Evolutionary conservation across 53 echinoderm and acorn worm species (phyloP).

Genomic region (Paelopatides confundens): DNA sequence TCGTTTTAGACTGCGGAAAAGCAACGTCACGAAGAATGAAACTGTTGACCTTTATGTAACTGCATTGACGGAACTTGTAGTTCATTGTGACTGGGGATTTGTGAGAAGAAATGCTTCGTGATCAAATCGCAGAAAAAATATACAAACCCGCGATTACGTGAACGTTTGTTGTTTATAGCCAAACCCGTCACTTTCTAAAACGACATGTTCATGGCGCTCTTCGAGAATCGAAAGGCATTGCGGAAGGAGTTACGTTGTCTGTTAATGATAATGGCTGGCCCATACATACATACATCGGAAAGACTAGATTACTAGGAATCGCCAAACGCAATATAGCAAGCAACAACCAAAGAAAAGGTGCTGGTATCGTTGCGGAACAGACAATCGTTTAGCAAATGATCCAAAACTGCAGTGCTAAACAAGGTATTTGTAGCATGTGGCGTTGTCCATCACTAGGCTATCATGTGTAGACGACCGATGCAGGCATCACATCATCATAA

Average conservation of each 20-base stretch:
- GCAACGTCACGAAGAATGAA: constrained; percentile 49
- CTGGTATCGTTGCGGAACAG: constrained; percentile 58
- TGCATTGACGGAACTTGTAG: constrained; percentile 49
- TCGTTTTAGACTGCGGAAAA: constrained; percentile 54
- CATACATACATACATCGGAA: background rate
- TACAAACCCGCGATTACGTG: constrained; percentile 18
- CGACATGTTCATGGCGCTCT: background rate
- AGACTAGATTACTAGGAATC: no score
- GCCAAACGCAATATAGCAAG: no score
- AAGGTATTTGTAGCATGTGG: constrained; percentile 39
- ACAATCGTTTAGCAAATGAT: constrained; percentile 52
- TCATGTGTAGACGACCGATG: constrained; percentile 1
- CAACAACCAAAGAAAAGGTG: background rate
- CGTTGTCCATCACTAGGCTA: constrained; percentile 11
- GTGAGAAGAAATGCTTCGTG: constrained; percentile 59
- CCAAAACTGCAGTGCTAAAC: constrained; percentile 42
- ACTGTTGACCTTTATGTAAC: constrained; percentile 45
- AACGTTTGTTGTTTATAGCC: background rate
- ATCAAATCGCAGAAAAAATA: constrained; percentile 62
- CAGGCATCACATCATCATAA: background rate
- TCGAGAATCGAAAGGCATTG: background rate
- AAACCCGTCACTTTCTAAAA: background rate
- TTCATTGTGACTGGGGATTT: constrained; percentile 64
- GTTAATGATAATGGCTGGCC: no score
- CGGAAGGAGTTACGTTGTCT: background rate